These are phyloP conservation scores for Drosophila kikkawai DNA, from an alignment of 1,140 invertebrate genomes.

Conservation along the genomic window DNA sequence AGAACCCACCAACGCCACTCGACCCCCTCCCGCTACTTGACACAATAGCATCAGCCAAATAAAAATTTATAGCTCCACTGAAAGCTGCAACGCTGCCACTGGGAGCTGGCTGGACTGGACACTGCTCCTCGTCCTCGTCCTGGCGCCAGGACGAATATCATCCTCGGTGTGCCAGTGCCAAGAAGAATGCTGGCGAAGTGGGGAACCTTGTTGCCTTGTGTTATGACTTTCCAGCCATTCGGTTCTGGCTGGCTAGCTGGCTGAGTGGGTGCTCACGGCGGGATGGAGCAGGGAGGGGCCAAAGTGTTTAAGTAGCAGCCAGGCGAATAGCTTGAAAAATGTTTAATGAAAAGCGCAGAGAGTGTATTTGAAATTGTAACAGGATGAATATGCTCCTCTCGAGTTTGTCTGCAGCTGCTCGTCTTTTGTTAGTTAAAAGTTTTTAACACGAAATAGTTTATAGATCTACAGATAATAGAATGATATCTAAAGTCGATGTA, in stretches of 20 bases:
- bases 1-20: constrained; percentile 17
- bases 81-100: constrained; percentile 68
- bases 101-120: constrained; percentile 47
- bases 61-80: constrained; percentile 78
- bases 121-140: constrained; percentile 23
- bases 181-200: constrained; percentile 12
- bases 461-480: not conserved
- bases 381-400: not conserved
- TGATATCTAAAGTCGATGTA: not conserved
- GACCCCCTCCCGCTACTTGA: constrained; percentile 57
- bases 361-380: constrained; percentile 34
- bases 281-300: not conserved
- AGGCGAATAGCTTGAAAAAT: constrained; percentile 53
- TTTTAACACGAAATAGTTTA: not conserved
- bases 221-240: constrained; percentile 68
- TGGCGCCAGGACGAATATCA: constrained; percentile 30
- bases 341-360: constrained; percentile 71
- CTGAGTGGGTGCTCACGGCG: constrained; percentile 29
- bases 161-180: constrained; percentile 35
- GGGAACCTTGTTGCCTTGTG: constrained; percentile 57
- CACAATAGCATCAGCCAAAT: constrained; percentile 78
- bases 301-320: constrained; percentile 61
- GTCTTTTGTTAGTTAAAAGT: not conserved
- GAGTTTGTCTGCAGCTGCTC: not conserved
- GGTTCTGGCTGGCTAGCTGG: constrained; percentile 44